Evolutionary conservation across 2,113 vertebrate genomes (phyloP), one percentile per base, ranked within the genome.

Genomic region (Sander lucioperca): DNA sequence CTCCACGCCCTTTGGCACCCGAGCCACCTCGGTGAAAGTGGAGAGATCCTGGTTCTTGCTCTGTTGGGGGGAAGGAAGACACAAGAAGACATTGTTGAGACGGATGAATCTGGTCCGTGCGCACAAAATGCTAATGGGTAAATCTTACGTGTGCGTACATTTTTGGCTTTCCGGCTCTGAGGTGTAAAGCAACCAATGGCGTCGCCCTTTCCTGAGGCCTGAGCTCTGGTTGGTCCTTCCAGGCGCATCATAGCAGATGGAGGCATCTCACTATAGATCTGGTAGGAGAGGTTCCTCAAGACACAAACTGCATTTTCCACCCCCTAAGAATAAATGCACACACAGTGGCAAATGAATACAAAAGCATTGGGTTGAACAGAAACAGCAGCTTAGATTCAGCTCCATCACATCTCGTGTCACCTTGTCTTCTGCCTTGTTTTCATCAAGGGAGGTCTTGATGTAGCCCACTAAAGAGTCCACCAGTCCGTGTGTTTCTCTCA

Each of bases 221-320:
- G 82, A 62, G 30, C 90, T 23, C 94, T 94, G 56, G 93, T 91
- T 50, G 95, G 93, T 48, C 97, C 97, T 50, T 97, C 97, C 10
- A 99, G 92, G 50, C 96, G 95, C 77, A 92, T 79, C 4, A 95
- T 81, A 1, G 93, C 90, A 0, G 96, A 96, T 0, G 96, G 95
- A 0, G 97, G 96, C 89, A 99, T 96, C 91, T 99, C 98, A 0
- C 87, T 82, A 5, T 99, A 99, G 39, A 99, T 93, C 80, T 98
- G 97, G 92, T 96, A 99, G 74, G 97, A 99, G 90, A 99, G 94
- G 95, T 99, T 99, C 80, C 98, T 95, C 91, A 99, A 88, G 69
- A 98, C 95, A 2, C 98, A 99, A 73, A 97, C 94, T 0, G 96
- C 93, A 0, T 99, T 99, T 93, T 99, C 98, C 82, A 98, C 96